Evolutionary conservation across 2,888 invertebrate species (phyloP).

Genomic region (Catocala fraxini): DNA sequence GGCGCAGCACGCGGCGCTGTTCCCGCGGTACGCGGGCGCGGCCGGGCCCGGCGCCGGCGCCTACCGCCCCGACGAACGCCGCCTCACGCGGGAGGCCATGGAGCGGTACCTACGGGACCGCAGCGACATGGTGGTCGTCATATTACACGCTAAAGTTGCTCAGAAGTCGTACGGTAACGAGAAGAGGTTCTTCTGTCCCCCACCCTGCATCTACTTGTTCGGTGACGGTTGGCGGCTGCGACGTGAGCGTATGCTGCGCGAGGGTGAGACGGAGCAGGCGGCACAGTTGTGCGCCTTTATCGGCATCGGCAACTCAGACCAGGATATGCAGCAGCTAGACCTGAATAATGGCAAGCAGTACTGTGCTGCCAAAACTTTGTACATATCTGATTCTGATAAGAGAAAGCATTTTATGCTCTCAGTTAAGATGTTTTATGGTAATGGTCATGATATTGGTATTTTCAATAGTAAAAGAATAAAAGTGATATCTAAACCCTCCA

Average conservation of each 20-base stretch:
- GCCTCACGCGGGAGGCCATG: conserved; percentile 97
- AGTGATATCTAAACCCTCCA: conserved; percentile 99
- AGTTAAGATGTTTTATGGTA: conserved; percentile 99
- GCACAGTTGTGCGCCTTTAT: conserved; percentile 99
- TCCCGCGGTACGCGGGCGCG: conserved; percentile 89
- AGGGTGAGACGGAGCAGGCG: conserved; percentile 96
- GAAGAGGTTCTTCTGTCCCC: conserved; percentile 99
- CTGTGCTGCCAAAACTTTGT: conserved; percentile 99
- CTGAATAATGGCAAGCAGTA: conserved; percentile 99
- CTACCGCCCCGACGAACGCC: conserved; percentile 93
- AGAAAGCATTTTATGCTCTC: conserved; percentile 99
- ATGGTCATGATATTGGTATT: conserved; percentile 99
- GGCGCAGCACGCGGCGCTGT: conserved; percentile 86
- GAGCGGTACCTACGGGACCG: conserved; percentile 97
- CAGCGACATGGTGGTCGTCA: conserved; percentile 98
- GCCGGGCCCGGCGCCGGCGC: conserved; percentile 87
- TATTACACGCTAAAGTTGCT: conserved; percentile 99
- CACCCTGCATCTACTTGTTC: conserved; percentile 99
- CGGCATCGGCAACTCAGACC: conserved; percentile 99
- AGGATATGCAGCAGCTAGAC: conserved; percentile 99
- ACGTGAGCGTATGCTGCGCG: conserved; percentile 96
- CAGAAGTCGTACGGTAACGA: conserved; percentile 99
- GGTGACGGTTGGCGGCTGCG: conserved; percentile 99
- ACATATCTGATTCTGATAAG: conserved; percentile 99
- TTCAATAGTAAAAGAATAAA: conserved; percentile 99